Evolutionary conservation across 2,113 vertebrate species (phyloP).

Genomic region (Actinemys pallida): DNA sequence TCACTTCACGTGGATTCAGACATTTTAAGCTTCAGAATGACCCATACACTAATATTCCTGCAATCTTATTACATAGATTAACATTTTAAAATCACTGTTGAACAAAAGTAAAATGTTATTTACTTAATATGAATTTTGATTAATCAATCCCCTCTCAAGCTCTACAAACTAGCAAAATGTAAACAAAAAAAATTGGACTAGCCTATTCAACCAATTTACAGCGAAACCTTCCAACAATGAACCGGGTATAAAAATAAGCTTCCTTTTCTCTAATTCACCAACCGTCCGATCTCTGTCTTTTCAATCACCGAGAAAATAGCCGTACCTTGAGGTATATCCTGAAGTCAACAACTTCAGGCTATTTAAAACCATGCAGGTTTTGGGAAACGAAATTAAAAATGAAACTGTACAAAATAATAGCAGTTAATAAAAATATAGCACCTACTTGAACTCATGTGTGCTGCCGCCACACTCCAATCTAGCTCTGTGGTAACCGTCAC

Average conservation of each 20-base stretch:
- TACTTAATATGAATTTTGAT: background rate
- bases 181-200: background rate
- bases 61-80: background rate
- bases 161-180: background rate
- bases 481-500: background rate
- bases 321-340: background rate
- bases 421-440: fast-evolving
- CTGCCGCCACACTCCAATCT: fast-evolving
- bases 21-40: background rate
- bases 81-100: background rate
- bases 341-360: background rate
- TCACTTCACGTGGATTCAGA: background rate
- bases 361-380: background rate
- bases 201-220: background rate
- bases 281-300: background rate
- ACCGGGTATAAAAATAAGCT: background rate
- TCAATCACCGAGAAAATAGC: background rate
- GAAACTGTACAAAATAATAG: background rate
- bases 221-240: background rate
- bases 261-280: background rate
- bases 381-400: background rate
- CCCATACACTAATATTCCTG: background rate
- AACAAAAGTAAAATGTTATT: background rate
- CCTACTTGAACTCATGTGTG: background rate
- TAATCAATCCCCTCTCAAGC: background rate